Conservation (phyloP, 2,113 vertebrate species). For the Plecturocebus donacophilus region DNA sequence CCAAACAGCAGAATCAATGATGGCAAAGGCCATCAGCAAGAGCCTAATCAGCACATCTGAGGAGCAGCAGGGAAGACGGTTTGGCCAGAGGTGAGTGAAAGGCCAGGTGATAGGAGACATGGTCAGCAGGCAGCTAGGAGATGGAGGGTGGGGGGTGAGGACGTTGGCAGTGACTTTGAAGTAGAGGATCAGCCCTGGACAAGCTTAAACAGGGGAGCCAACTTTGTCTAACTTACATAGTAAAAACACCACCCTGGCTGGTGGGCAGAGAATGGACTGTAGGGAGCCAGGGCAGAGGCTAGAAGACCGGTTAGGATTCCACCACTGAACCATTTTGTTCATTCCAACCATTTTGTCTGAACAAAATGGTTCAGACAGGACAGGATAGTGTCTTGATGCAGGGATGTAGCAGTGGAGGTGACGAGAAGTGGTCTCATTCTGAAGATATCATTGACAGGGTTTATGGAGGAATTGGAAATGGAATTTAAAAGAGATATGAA, state of each 20-base stretch:
- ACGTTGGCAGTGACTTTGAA: not conserved
- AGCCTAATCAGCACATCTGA: rapidly evolving
- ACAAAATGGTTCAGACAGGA: not conserved
- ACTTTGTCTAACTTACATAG: too few relatives aligned
- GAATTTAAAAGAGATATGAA: too few relatives aligned
- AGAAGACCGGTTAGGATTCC: not conserved
- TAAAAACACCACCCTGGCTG: not conserved
- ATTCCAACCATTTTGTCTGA: too few relatives aligned
- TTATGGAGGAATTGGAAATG: too few relatives aligned
- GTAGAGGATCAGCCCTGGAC: too few relatives aligned
- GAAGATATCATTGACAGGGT: not conserved
- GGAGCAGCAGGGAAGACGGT: not conserved
- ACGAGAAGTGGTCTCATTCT: too few relatives aligned
- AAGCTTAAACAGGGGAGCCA: not conserved
- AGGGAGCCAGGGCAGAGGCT: too few relatives aligned
- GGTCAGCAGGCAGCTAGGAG: not conserved
- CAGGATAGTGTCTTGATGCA: not conserved
- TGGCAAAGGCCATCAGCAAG: not conserved
- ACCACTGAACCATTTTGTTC: too few relatives aligned
- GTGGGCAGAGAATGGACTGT: rapidly evolving
- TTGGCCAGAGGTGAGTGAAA: too few relatives aligned
- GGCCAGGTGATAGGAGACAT: rapidly evolving
- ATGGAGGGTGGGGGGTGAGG: too few relatives aligned
- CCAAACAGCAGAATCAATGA: not conserved
- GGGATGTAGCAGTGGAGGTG: not conserved